Evolutionary conservation across 1,140 invertebrate genomes (phyloP), one percentile per base, ranked within the genome.

Genomic region (Platyscapa corneri): DNA sequence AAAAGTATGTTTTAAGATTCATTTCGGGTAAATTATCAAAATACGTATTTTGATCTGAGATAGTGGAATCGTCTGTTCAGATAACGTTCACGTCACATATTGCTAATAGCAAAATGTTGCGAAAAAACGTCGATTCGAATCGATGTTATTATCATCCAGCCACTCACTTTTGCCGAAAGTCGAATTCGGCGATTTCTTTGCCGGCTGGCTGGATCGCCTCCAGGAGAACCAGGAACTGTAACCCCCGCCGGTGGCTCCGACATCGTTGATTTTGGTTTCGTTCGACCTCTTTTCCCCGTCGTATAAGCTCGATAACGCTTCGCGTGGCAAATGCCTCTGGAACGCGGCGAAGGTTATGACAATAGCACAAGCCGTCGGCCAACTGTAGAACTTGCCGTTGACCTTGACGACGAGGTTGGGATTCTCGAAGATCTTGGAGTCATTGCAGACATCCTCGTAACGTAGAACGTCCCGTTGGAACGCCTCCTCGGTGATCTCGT

Each of bases 401-500:
- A 99, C 95, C 90, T 97, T 96, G 86, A 99, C 96, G 32, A 99
- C 96, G 81, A 99, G 94, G 90, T 97, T 96, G 34, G 97, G 97
- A 92, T 98, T 96, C 83, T 96, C 95, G 72, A 98, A 95, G 72
- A 98, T 91, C 85, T 94, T 95, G 60, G 97, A 96, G 92, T 97
- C 96, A 84, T 96, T 94, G 90, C 95, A 96, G 87, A 99, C 95
- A 91, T 98, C 97, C 86, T 97, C 97, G 92, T 96, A 98, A 42
- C 96, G 95, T 18, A 99, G 94, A 60, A 97, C 92, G 89, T 96
- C 95, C 81, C 96, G 95, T 87, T 96, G 94, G 91, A 98, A 99
- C 65, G 95, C 94, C 90, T 96, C 95, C 86, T 96, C 94, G 27
- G 91, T 92, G 20, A 96, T 95, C 32, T 94, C 94, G n/a, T 94